These are phyloP conservation scores for Linhomoeus sp. DNA, from an alignment of 2,888 invertebrate species.

Conservation along the genomic window DNA sequence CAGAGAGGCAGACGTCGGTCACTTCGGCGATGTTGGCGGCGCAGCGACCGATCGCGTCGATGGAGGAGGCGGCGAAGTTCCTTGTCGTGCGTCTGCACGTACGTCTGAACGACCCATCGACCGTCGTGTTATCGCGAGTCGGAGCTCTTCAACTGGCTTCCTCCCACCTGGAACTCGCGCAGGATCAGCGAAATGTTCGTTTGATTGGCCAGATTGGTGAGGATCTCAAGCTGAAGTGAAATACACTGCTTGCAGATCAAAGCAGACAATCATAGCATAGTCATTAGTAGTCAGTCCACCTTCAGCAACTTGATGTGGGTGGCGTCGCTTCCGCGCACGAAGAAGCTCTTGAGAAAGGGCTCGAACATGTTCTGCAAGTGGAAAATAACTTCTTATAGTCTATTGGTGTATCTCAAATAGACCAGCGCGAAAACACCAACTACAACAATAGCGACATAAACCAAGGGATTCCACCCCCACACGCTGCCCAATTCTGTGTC, in stretches of 20 bases:
- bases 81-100: slow-evolving; percentile 75
- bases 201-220: slow-evolving; percentile 85
- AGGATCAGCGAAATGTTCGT: slow-evolving; percentile 73
- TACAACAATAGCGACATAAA: too few relatives aligned
- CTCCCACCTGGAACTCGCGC: slow-evolving; percentile 46
- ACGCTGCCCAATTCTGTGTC: too few relatives aligned
- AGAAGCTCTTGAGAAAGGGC: slow-evolving; percentile 88
- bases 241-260: too few relatives aligned
- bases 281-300: slow-evolving; percentile 12
- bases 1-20: slow-evolving; percentile 79
- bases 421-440: neutral
- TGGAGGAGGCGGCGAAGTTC: slow-evolving; percentile 82
- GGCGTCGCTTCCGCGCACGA: slow-evolving; percentile 83
- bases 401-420: neutral
- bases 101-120: slow-evolving; percentile 46
- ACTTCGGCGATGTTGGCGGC: slow-evolving; percentile 71
- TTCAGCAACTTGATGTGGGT: slow-evolving; percentile 88
- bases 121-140: neutral
- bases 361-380: slow-evolving; percentile 64
- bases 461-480: too few relatives aligned
- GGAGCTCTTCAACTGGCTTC: neutral
- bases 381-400: too few relatives aligned
- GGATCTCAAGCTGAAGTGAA: slow-evolving; percentile 50
- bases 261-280: too few relatives aligned
- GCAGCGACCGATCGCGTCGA: slow-evolving; percentile 63